Evolutionary conservation across 2,888 invertebrate genomes (phyloP), one percentile per base, ranked within the genome.

Genomic region (Macrosoma leucophasiata): DNA sequence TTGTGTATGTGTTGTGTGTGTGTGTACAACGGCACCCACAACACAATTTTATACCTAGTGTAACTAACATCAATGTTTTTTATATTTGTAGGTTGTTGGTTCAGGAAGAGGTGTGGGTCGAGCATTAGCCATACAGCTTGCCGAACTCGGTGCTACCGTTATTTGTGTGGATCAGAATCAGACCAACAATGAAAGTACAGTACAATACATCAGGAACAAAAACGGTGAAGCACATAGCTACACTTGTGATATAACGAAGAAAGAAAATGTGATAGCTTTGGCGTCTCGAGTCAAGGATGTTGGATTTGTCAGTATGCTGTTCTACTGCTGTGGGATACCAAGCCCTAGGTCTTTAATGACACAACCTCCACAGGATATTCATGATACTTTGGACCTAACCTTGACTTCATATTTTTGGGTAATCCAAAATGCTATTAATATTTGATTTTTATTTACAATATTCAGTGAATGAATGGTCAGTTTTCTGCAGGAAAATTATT

Each of bases 141-240:
- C 87, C 1, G 70, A 71, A 7, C 63, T 86, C 13, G 88, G 87
- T 22, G 88, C 88, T 1, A 78, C 66, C 27, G 85, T 91, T 1
- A 84, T 92, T 1, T 88, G 91, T 42, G 87, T 91, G 39, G 92
- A 92, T 55, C 84, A 89, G 28, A 87, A 90, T 53, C 66, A 74
- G 33, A 53, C 49, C 2, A 81, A 65, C 28, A 89, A 89, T 50
- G 67, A 79, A 24, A 62, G 67, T 2, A 86, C 87, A 0, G 78
- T 84, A 11, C 70, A 77, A 30, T 55, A 64, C 2, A 85, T 87
- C 1, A 74, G 78, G 34, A 59, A 57, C n/a, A 62, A 62, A 36
- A 77, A 77, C n/a, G 84, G 85, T 2, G 64, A 69, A 3, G 87
- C 86, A 33, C 39, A 37, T 29, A 56, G 72, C 20, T 89, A 85